These are phyloP conservation scores for Ursus arctos DNA, from an alignment of 2,113 vertebrate genomes.

Conservation along the genomic window DNA sequence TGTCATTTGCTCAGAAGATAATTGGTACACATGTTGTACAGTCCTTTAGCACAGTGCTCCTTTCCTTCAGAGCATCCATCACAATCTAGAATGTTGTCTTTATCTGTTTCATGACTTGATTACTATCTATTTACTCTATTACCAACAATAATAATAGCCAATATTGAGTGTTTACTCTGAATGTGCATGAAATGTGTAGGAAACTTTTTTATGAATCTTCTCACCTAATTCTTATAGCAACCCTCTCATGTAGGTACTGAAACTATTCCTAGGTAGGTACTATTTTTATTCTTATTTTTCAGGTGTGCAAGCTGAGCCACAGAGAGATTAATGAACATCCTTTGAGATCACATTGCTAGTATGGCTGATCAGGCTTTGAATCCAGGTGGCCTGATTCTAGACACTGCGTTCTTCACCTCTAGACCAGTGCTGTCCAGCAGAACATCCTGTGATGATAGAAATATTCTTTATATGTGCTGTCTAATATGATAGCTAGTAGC, in stretches of 20 bases:
- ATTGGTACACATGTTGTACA: not conserved
- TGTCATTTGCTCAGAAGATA: not conserved
- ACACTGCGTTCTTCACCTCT: not conserved
- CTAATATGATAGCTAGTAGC: not conserved
- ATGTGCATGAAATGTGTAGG: not conserved
- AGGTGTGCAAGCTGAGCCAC: not conserved
- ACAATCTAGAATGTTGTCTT: not conserved
- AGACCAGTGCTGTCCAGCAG: not conserved
- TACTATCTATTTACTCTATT: not conserved
- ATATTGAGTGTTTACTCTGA: not conserved
- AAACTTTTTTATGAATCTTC: not conserved
- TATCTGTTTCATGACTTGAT: not conserved
- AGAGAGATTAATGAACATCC: not conserved
- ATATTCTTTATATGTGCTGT: not conserved
- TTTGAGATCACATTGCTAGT: not conserved
- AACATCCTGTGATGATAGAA: not conserved
- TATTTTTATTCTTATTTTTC: not conserved
- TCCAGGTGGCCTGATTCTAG: not conserved
- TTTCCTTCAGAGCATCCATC: not conserved
- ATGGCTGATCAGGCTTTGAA: not conserved
- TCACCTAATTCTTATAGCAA: constrained; percentile 31
- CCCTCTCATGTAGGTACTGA: not conserved
- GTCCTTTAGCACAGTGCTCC: not conserved
- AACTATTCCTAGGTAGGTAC: not conserved
- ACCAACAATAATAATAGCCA: not conserved